A percentile compares a stretch with the other conserved stretches of the same genome.
Evolutionary conservation across 2,113 vertebrate species (phyloP).

Genomic region (Myotis brandtii): DNA sequence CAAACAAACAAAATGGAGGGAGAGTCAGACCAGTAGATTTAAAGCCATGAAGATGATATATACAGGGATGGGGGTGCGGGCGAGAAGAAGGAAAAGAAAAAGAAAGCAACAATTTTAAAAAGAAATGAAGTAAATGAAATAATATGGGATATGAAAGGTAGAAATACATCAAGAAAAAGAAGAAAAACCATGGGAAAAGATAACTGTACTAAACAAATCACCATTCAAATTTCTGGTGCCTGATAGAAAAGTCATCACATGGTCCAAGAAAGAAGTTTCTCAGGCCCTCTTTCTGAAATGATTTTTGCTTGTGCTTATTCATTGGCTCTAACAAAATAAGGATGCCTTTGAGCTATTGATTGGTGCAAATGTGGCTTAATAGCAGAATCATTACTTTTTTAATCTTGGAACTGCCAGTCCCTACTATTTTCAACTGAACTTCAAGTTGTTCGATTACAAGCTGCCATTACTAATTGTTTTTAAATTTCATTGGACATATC

Average conservation of each 20-base stretch:
- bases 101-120: neutral
- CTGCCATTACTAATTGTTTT: conserved; percentile 87
- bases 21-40: neutral
- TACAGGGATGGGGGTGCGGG: rapidly evolving
- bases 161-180: neutral
- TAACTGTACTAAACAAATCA: neutral
- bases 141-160: neutral
- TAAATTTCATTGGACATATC: conserved; percentile 77
- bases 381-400: conserved; percentile 87
- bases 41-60: neutral
- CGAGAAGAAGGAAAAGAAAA: neutral
- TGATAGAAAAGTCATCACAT: neutral
- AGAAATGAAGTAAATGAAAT: neutral
- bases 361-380: conserved; percentile 81
- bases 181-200: neutral
- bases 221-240: neutral
- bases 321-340: conserved; percentile 80
- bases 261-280: neutral
- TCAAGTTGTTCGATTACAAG: conserved; percentile 80
- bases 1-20: neutral
- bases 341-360: conserved; percentile 84
- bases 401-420: conserved; percentile 84
- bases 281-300: neutral
- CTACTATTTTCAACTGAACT: conserved; percentile 83
- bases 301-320: conserved; percentile 72